Evolutionary conservation across 2,888 invertebrate species (phyloP).

Genomic region (Bombylius major): DNA sequence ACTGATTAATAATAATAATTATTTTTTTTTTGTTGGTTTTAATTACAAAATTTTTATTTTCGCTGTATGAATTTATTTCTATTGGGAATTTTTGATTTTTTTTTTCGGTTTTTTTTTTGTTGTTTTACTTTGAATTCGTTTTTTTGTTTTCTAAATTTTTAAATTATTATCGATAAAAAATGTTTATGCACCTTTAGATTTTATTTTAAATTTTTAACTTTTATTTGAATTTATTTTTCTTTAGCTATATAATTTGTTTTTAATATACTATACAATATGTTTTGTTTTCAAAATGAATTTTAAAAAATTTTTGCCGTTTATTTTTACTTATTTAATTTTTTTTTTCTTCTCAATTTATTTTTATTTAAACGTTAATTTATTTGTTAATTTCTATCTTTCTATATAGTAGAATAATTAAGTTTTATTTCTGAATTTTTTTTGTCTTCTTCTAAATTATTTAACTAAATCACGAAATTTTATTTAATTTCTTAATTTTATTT

Average conservation of each 20-base stretch:
- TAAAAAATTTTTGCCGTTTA: conserved; percentile 7
- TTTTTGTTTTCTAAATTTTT: too few relatives aligned
- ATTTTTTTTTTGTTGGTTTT: background rate
- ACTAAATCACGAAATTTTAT: too few relatives aligned
- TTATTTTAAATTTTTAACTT: background rate
- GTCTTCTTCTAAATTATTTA: background rate
- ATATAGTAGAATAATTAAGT: background rate
- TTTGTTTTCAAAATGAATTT: background rate
- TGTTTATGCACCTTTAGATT: too few relatives aligned
- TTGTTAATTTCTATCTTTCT: background rate
- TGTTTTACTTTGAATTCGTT: too few relatives aligned
- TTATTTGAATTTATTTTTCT: too few relatives aligned
- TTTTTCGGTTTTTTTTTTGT: too few relatives aligned
- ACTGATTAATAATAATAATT: background rate
- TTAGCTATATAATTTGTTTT: conserved; percentile 2
- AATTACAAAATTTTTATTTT: background rate
- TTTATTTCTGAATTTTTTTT: background rate
- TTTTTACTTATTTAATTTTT: background rate
- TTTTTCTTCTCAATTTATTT: conserved; percentile 6
- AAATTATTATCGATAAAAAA: too few relatives aligned
- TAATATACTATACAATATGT: background rate
- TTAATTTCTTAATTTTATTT: too few relatives aligned
- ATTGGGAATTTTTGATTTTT: background rate
- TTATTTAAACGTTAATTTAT: background rate
- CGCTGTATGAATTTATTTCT: conserved; percentile 11